These are phyloP conservation scores for Drosophila ohnishii DNA, from an alignment of 1,140 invertebrate genomes.

Conservation along the genomic window DNA sequence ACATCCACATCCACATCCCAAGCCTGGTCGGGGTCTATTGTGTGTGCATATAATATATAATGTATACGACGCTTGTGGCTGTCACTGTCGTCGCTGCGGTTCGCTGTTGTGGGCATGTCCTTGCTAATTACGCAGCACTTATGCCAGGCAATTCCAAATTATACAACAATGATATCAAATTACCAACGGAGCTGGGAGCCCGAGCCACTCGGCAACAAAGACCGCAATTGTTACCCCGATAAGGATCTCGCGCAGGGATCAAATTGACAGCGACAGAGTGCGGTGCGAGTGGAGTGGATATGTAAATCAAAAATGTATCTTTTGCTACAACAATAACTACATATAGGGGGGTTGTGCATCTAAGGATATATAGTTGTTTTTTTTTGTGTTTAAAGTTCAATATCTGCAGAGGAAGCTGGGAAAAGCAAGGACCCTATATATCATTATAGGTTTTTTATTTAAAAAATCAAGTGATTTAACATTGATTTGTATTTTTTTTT, in stretches of 20 bases:
- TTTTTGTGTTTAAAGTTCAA: not conserved
- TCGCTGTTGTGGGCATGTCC: slow-evolving; percentile 73
- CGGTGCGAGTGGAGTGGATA: slow-evolving; percentile 28
- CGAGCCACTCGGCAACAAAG: slow-evolving; percentile 43
- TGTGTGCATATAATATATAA: slow-evolving; percentile 24
- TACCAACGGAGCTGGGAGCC: slow-evolving; percentile 44
- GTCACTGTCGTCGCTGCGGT: slow-evolving; percentile 6
- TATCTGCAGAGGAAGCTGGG: not conserved
- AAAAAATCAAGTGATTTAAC: no score
- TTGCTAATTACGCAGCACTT: slow-evolving; percentile 81
- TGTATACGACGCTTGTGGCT: slow-evolving; percentile 8
- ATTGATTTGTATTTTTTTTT: no score
- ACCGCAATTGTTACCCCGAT: slow-evolving; percentile 75
- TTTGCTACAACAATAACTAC: not conserved
- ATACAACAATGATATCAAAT: slow-evolving; percentile 82
- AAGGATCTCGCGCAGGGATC: slow-evolving; percentile 42
- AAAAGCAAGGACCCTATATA: no score
- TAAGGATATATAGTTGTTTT: not conserved
- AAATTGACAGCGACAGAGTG: slow-evolving; percentile 12
- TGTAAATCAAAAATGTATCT: slow-evolving; percentile 67
- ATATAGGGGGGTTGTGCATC: not conserved
- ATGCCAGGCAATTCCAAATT: slow-evolving; percentile 79
- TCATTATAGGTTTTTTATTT: no score
- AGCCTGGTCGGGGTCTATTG: slow-evolving; percentile 16
- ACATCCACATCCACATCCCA: slow-evolving; percentile 16